Evolutionary conservation across 2,113 vertebrate species (phyloP), one percentile per base, ranked within the genome.

Genomic region (Clarias magur): DNA sequence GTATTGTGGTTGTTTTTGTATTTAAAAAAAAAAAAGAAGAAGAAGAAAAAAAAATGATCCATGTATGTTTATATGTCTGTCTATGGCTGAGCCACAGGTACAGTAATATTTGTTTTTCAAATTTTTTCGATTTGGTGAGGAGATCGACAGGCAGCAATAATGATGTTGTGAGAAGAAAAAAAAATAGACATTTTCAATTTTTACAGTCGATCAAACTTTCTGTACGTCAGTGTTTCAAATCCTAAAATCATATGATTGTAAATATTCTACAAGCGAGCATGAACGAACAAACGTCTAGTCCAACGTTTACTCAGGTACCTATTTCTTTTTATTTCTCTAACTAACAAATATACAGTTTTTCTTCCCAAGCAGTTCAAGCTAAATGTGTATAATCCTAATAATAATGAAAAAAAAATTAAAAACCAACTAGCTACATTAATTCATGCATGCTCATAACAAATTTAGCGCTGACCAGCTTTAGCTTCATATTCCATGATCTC

Each of bases 291-390:
- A 59, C 79, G 59, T 86, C 78, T 87, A 88, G 89, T 80, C 62
- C 88, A 88, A 85, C 42, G 80, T 88, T 87, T 88, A 87, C 89
- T 90, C 89, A 88, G 89, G 89, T 88, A 90, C 57, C 87, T 87
- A 63, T 80, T 84, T 87, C 83, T 54, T 42, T 82, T 27, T 85
- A 85, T 84, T 88, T 87, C 48, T 83, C 80, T 78, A 62, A 80
- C 86, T 87, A 86, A 84, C 80, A 34, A 86, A 78, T 79, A 56
- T 65, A 80, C n/a, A 13, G 48, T 27, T 57, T 84, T 21, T 56
- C 59, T 25, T 62, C n/a, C 70, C 70, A n/a, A 57, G 75, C 34
- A 53, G 53, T 63, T 83, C 48, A n/a, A 75, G 60, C 57, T 65
- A 9, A 72, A 73, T n/a, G 63, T 83, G 68, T 78, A 86, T 72